Evolutionary conservation across 1,140 invertebrate species (phyloP).

Genomic region (Brachionus calyciflorus): DNA sequence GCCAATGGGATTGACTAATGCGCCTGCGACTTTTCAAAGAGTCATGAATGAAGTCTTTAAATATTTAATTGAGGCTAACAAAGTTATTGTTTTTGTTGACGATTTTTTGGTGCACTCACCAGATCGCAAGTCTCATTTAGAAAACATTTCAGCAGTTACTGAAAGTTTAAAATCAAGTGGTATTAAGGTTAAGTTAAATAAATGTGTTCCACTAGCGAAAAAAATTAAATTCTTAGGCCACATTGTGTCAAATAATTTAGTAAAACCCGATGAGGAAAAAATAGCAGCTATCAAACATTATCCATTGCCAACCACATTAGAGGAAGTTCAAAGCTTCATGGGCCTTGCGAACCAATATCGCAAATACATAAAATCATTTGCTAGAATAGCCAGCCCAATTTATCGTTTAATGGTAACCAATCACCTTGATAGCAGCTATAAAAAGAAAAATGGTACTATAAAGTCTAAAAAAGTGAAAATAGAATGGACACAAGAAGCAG

Average conservation of each 20-base stretch:
- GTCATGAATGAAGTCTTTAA: too few species aligned
- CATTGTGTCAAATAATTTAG: slow-evolving; percentile 46
- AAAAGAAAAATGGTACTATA: slow-evolving; percentile 7
- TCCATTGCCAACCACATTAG: neutral
- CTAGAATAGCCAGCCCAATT: slow-evolving; percentile 49
- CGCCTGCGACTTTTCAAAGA: too few species aligned
- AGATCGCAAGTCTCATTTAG: neutral
- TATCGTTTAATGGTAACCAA: neutral
- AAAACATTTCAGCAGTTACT: neutral
- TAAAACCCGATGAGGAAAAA: slow-evolving; percentile 39
- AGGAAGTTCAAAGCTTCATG: slow-evolving; percentile 49
- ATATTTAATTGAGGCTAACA: neutral
- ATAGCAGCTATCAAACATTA: neutral
- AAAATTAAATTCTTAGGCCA: slow-evolving; percentile 58
- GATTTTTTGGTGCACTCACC: neutral
- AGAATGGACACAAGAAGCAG: neutral
- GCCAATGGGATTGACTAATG: slow-evolving; percentile 60
- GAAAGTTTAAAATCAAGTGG: slow-evolving; percentile 48
- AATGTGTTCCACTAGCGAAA: slow-evolving; percentile 56
- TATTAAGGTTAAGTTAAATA: slow-evolving; percentile 59
- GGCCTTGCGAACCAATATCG: slow-evolving; percentile 52
- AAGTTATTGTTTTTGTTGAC: neutral
- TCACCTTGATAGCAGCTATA: neutral
- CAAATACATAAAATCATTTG: slow-evolving; percentile 50
- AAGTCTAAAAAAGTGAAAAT: neutral